Percentiles rank a stretch among this genome's conserved stretches.
phyloP scores from a whole-genome alignment of 2,113 vertebrate species.

The Labrus mixtus region DNA sequence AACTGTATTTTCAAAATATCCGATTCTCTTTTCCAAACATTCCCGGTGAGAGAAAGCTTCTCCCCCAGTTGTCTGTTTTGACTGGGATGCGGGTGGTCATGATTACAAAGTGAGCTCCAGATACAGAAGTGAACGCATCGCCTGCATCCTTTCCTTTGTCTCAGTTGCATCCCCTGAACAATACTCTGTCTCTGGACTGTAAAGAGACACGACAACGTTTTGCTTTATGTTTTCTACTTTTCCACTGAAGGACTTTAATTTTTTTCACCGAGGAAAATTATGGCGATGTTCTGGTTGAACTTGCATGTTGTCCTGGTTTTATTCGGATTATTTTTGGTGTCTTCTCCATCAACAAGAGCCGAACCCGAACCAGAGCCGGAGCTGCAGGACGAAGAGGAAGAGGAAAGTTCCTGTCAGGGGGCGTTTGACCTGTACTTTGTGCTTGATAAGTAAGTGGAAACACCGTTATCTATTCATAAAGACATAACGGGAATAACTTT shows the following conservation, averaged over 20 bases:
- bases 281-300: slow-evolving; percentile 75
- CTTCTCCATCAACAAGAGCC: slow-evolving; percentile 49
- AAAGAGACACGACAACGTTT: slow-evolving; percentile 39
- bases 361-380: slow-evolving; percentile 63
- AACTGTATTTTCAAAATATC: slow-evolving; percentile 13
- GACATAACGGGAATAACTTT: slow-evolving; percentile 1
- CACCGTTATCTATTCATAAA: neutral
- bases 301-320: slow-evolving; percentile 67
- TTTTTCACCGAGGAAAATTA: slow-evolving; percentile 39
- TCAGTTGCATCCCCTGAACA: slow-evolving; percentile 32
- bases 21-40: neutral
- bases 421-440: slow-evolving; percentile 95
- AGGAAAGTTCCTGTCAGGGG: slow-evolving; percentile 89
- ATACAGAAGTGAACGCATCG: slow-evolving; percentile 26
- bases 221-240: slow-evolving; percentile 8
- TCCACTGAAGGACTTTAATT: slow-evolving; percentile 46
- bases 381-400: slow-evolving; percentile 73
- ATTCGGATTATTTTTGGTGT: slow-evolving; percentile 78
- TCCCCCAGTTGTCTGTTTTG: neutral
- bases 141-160: slow-evolving; percentile 59
- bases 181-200: slow-evolving; percentile 58
- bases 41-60: slow-evolving; percentile 7
- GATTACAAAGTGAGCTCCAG: slow-evolving; percentile 45
- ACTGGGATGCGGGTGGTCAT: slow-evolving; percentile 20
- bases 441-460: slow-evolving; percentile 91